Base-by-base conservation (phyloP, 2,888 invertebrate genomes). In the Homarus gammarus region DNA sequence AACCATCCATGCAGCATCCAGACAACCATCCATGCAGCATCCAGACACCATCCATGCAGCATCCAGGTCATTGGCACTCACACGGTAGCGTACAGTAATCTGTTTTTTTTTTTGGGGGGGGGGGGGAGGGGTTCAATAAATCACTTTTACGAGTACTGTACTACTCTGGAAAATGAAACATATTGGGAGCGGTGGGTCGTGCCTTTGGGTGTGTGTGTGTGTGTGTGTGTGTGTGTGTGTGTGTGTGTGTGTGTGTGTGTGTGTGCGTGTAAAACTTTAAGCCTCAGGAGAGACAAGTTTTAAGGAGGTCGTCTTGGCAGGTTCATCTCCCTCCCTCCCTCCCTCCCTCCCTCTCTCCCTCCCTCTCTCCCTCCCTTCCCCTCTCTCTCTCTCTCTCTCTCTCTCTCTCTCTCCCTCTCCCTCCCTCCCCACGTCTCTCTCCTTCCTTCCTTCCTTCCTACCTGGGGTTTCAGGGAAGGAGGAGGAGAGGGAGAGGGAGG, bases 141-240 rank as follows among this genome's bases (percentile, higher is more conserved):
- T 56, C 56, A 56, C 56, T 12, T 56, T 56, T 56, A 56, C 56
- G 56, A 56, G 18, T 22, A 12, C 22, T 22, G 56, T 22, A 56
- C 56, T 56, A 56, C 56, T 56, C 56, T 22, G 56, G 22, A 22
- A 56, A 56, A 56, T 56, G 12, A 56, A 56, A 56, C 22, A 22
- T 56, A 22, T 22, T 56, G 56, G 56, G 22, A 56, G 56, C 18
- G 18, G 56, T 18, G 18, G 49, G 56, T 56, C 15, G 22, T 56
- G 56, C 56, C 56, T 22, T 56, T 15, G 49, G 56, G 56, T 22
- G 44, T 5, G 44, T n/a, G n/a, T n/a, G n/a, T n/a, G n/a, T n/a
- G n/a, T 64, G n/a, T 64, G n/a, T 64, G n/a, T 64, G n/a, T 64
- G n/a, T 64, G n/a, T 22, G n/a, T 64, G n/a, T 64, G n/a, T 64